Conservation (phyloP, 2,797 vertebrate genomes). For the Scomberomorus guttatus region DNA sequence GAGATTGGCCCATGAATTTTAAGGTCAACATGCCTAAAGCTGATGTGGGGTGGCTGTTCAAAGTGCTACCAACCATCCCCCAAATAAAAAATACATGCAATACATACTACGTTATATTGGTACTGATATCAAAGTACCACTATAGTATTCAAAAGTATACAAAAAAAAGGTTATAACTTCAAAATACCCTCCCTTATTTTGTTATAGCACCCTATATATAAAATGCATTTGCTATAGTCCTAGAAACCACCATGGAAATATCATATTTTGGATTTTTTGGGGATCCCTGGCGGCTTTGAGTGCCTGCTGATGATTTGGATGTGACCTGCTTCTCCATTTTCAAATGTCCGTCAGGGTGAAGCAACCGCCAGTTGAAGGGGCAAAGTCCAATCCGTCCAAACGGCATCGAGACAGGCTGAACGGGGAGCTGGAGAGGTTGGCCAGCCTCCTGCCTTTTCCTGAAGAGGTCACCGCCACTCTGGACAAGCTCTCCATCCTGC, state of each 20-base stretch:
- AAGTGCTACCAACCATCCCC: too few species aligned
- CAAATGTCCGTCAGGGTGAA: constrained; percentile 69
- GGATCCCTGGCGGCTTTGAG: not conserved
- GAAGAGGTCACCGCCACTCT: constrained; percentile 85
- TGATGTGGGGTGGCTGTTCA: too few species aligned
- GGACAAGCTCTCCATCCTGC: constrained; percentile 88
- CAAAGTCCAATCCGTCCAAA: constrained; percentile 87
- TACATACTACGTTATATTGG: too few species aligned
- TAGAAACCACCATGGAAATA: too few species aligned
- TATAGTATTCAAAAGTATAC: not conserved
- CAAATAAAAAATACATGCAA: too few species aligned
- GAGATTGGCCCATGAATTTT: too few species aligned
- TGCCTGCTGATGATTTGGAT: not conserved
- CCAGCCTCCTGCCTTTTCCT: constrained; percentile 84
- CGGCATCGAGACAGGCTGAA: constrained; percentile 87
- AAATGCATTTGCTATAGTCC: not conserved
- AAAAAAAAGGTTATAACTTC: not conserved
- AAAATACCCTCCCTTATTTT: not conserved
- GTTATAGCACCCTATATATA: too few species aligned
- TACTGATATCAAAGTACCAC: too few species aligned
- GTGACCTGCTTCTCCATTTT: not conserved
- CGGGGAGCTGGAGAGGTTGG: constrained; percentile 86
- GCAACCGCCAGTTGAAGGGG: constrained; percentile 65
- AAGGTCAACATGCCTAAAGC: too few species aligned
- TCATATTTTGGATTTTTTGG: not conserved